phyloP scores from a whole-genome alignment of 1,140 invertebrate genomes.

The Drosophila neocordata region DNA sequence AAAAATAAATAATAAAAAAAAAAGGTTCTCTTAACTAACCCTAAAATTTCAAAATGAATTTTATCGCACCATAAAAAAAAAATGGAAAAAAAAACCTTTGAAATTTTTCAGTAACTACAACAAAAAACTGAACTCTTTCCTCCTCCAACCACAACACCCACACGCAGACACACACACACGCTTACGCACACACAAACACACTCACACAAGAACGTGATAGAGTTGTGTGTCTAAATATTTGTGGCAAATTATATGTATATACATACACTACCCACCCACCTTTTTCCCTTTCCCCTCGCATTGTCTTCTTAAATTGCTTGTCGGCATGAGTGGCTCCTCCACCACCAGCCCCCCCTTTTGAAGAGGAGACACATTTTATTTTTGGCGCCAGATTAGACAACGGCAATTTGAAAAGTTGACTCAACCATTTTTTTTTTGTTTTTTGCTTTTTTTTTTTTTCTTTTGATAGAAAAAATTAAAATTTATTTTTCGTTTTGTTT shows the following conservation, averaged over 20 bases:
- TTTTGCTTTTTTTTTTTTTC: neutral
- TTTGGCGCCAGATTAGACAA: constrained; percentile 22
- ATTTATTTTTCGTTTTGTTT: constrained; percentile 16
- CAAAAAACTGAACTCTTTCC: constrained; percentile 1
- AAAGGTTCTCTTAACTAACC: constrained; percentile 8
- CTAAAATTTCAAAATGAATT: constrained; percentile 22
- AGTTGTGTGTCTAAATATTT: constrained; percentile 25
- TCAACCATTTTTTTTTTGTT: neutral
- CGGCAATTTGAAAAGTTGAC: constrained; percentile 13
- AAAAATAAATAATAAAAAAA: constrained; percentile 1
- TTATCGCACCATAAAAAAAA: constrained; percentile 40
- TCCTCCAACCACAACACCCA: neutral
- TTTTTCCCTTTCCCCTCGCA: neutral
- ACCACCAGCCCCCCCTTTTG: neutral
- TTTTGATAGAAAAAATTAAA: constrained; percentile 6
- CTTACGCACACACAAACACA: neutral
- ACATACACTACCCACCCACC: neutral
- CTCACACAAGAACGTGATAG: neutral
- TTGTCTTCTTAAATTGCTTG: too few species aligned
- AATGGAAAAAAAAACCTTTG: constrained; percentile 12
- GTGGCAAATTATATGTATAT: constrained; percentile 6
- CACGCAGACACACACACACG: neutral
- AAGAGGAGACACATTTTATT: constrained; percentile 14
- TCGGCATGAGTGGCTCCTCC: too few species aligned
- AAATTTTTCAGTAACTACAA: constrained; percentile 4